phyloP scores from a whole-genome alignment of 1,140 invertebrate genomes.

The Parapsyche elsis region DNA sequence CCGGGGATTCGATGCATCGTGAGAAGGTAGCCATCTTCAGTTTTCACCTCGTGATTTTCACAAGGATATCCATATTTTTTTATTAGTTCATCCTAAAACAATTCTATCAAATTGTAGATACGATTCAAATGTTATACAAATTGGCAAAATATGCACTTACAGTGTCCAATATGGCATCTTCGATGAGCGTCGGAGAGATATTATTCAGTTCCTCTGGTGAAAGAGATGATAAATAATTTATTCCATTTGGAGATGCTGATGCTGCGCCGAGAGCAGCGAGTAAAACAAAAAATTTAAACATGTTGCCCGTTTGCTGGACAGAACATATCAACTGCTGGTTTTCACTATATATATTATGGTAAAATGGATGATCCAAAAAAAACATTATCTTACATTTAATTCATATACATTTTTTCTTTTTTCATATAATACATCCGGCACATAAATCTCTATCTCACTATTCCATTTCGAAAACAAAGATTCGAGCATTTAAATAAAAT shows the following conservation, averaged over 20 bases:
- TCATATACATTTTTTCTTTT: no score
- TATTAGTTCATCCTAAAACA: slow-evolving; percentile 60
- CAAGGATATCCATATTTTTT: slow-evolving; percentile 69
- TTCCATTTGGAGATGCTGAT: neutral
- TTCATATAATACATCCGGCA: no score
- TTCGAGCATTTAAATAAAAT: no score
- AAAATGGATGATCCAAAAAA: no score
- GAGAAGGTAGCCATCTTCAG: slow-evolving; percentile 72
- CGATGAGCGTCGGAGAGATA: neutral
- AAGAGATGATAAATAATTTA: neutral
- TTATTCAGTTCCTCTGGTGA: neutral
- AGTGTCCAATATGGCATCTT: slow-evolving; percentile 10
- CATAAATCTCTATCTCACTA: no score
- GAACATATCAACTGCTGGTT: neutral
- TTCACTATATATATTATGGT: no score
- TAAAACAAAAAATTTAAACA: neutral
- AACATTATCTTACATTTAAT: no score
- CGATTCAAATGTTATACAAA: neutral
- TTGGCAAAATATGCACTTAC: slow-evolving; percentile 1
- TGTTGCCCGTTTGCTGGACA: neutral
- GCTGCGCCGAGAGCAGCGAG: neutral
- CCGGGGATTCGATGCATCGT: slow-evolving; percentile 69
- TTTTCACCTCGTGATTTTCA: slow-evolving; percentile 67
- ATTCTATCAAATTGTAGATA: neutral
- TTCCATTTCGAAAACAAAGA: no score